Evolutionary conservation across 2,888 invertebrate genomes (phyloP), one percentile per base, ranked within the genome.

Genomic region (Scelioninae gen. 2): DNA sequence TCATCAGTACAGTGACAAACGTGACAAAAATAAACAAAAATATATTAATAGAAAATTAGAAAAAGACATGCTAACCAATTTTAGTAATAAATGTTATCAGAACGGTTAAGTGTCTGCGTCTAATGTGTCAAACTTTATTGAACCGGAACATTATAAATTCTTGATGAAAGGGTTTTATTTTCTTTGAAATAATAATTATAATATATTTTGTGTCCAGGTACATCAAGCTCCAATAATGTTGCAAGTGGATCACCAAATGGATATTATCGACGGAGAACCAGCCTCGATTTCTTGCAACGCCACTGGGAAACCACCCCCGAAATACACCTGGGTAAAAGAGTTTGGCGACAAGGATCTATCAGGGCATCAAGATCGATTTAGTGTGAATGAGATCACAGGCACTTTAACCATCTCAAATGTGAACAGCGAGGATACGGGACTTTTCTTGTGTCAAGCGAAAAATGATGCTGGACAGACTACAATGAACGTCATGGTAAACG

Each of bases 301-400:
- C 0, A 90, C 88, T 37, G 96, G 96, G 13, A 96, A 95, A 84
- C 96, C 96, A 0, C 90, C 91, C 11, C 96, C 96, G 43, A 90
- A 89, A 64, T 94, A 93, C 82, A 90, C 90, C 25, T 96, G 96
- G 96, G 92, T 95, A 65, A 93, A 94, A 80, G 91, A 93, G 57
- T 89, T 91, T 83, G 92, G 95, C 85, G 60, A 90, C 92, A n/a
- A n/a, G n/a, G n/a, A 89, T 87, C 6, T 90, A n/a, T n/a, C n/a
- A n/a, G n/a, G n/a, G n/a, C n/a, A n/a, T n/a, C n/a, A n/a, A n/a
- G 7, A 16, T 5, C n/a, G 18, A 19, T 19, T 41, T 81, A 88
- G 89, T 39, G 94, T 94, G 0, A 91, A 93, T 79, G 88, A 91
- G 72, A 90, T 88, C 71, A 91, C 90, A 0, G 96, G 96, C 5